A percentile compares a stretch with the other conserved stretches of the same genome.
phyloP scores from a whole-genome alignment of 1,140 invertebrate species.

The Cotesia typhae region DNA sequence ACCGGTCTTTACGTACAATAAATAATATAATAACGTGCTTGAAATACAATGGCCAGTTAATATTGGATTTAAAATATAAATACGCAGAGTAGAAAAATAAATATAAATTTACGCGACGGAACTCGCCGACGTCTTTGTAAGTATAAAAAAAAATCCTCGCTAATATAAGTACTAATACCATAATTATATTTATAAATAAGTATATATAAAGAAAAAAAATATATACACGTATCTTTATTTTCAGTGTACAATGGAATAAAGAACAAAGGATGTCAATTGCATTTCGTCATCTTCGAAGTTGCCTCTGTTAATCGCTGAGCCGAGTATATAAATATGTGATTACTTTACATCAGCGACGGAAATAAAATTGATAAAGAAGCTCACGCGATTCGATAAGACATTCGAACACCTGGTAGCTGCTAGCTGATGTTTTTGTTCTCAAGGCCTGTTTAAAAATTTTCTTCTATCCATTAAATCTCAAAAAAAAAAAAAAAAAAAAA shows the following conservation, averaged over 20 bases:
- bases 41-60: neutral
- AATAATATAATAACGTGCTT: neutral
- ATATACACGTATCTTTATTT: too few relatives aligned
- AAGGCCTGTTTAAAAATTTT: neutral
- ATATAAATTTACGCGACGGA: neutral
- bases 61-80: neutral
- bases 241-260: too few relatives aligned
- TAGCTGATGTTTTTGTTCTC: neutral
- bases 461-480: neutral
- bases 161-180: too few relatives aligned
- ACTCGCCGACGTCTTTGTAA: too few relatives aligned
- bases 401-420: constrained; percentile 2
- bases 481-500: neutral
- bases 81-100: neutral
- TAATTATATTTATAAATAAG: too few relatives aligned
- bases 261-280: neutral
- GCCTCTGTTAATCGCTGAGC: neutral
- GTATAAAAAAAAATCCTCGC: too few relatives aligned
- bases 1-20: neutral
- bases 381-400: constrained; percentile 6
- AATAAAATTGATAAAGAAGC: constrained; percentile 15
- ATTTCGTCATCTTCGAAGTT: neutral
- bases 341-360: constrained; percentile 18
- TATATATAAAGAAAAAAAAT: too few relatives aligned
- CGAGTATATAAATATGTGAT: neutral